phyloP scores from a whole-genome alignment of 2,113 vertebrate species.

The Arizona elegans region DNA sequence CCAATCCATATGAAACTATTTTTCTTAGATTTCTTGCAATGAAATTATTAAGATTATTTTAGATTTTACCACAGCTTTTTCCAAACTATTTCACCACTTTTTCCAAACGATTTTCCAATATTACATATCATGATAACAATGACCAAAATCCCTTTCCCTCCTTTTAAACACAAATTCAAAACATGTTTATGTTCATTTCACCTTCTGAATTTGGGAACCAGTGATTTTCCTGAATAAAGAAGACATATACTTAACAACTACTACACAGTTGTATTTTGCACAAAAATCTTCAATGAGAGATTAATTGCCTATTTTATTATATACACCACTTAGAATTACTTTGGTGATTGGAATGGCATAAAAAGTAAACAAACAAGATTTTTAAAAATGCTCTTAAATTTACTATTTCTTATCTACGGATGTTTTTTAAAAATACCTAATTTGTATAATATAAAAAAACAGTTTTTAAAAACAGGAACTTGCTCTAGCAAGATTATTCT shows the following conservation, averaged over 20 bases:
- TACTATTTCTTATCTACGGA: not conserved
- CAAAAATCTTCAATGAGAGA: not conserved
- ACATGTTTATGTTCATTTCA: not conserved
- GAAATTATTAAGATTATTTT: not conserved
- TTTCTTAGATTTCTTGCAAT: not conserved
- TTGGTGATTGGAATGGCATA: not conserved
- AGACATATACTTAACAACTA: not conserved
- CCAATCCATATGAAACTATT: not conserved
- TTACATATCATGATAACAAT: not conserved
- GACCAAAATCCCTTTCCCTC: not conserved
- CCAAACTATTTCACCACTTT: not conserved
- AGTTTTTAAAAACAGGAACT: not conserved
- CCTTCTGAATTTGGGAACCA: not conserved
- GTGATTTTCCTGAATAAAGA: not conserved
- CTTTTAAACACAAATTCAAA: not conserved
- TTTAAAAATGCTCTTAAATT: not conserved
- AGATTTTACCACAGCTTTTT: not conserved
- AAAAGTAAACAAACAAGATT: not conserved
- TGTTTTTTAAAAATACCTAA: not conserved
- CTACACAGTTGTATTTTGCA: not conserved
- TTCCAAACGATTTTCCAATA: not conserved
- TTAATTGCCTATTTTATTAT: not conserved
- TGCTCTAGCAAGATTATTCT: not conserved
- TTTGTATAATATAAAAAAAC: not conserved
- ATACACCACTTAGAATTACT: not conserved